Evolutionary conservation across 2,888 invertebrate genomes (phyloP).

Genomic region (Nomada lathburiana): DNA sequence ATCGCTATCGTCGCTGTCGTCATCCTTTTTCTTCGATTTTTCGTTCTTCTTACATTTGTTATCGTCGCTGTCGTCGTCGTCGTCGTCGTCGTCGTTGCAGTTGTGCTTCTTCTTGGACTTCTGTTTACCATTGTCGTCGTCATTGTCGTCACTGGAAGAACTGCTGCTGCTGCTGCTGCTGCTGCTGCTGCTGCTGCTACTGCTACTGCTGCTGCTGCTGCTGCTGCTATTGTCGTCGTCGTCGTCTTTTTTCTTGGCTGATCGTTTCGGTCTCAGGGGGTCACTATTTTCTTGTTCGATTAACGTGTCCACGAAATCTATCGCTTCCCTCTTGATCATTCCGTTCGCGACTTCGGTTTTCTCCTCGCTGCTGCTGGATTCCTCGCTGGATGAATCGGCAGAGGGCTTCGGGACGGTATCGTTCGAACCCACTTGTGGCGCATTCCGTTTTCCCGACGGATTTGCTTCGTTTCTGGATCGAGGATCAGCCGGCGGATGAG

Average conservation of each 20-base stretch:
- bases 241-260: slow-evolving; percentile 46
- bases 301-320: not conserved
- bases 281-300: slow-evolving; percentile 2
- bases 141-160: slow-evolving; percentile 56
- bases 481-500: slow-evolving; percentile 3
- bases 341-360: slow-evolving; percentile 8
- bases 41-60: slow-evolving; percentile 19
- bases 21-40: slow-evolving; percentile 18
- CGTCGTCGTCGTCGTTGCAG: slow-evolving; percentile 11
- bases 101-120: not conserved
- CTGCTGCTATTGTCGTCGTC: slow-evolving; percentile 31
- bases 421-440: not conserved
- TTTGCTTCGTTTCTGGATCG: too few species aligned
- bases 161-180: slow-evolving; percentile 58
- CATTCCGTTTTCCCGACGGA: not conserved
- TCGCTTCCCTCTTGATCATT: not conserved
- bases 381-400: slow-evolving; percentile 13
- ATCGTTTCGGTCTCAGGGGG: slow-evolving; percentile 15
- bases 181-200: slow-evolving; percentile 48
- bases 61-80: slow-evolving; percentile 20
- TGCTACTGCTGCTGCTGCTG: slow-evolving; percentile 54
- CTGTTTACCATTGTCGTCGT: slow-evolving; percentile 25
- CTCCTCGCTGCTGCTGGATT: slow-evolving; percentile 39
- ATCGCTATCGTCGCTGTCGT: slow-evolving; percentile 23
- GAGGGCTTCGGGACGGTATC: not conserved